Evolutionary conservation across 1,140 invertebrate species (phyloP), one percentile per base, ranked within the genome.

Genomic region (Psix sp.): DNA sequence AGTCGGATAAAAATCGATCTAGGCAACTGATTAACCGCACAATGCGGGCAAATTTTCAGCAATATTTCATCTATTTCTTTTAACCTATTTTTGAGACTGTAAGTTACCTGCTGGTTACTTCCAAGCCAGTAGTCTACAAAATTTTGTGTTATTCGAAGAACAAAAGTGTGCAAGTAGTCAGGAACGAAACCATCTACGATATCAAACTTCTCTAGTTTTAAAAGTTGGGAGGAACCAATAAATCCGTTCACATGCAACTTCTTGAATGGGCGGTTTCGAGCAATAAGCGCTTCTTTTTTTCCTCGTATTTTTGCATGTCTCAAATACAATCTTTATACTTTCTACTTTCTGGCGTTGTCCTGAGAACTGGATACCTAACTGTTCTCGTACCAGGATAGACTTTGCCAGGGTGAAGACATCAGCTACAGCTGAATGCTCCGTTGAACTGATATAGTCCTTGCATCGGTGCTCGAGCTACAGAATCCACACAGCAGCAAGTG

Each of bases 61-160:
- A 33, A n/a, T 46, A 54, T 14, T 26, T 40, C 17, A 24, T 51
- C 24, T 6, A 33, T 33, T 7, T 7, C 5, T 33, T 33, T 5
- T 7, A 40, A 1, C 15, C 36, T 54, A 7, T 54, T 17, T 14
- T 18, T 29, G 7, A 29, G 21, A 54, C 2, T 16, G 10, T 7
- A 33, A 7, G 29, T n/a, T 7, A 33, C 35, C 24, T 21, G 0
- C 2, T 56, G 31, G 3, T 38, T 11, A 46, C 13, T 7, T 18
- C 16, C 9, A 38, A 71, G 62, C 57, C 66, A 71, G 10, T 60
- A 60, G 1, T 39, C 13, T 2, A 24, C 6, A 38, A 71, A 62
- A 15, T 71, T 43, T 11, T 40, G 29, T 10, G 21, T 45, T 24
- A 71, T 29, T 1, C 66, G 52, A 15, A 51, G 17, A 3, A 10